A percentile compares a stretch with the other conserved stretches of the same genome.
These are phyloP conservation scores for Sycobia sp. DNA, from an alignment of 1,140 invertebrate genomes.

Conservation along the genomic window DNA sequence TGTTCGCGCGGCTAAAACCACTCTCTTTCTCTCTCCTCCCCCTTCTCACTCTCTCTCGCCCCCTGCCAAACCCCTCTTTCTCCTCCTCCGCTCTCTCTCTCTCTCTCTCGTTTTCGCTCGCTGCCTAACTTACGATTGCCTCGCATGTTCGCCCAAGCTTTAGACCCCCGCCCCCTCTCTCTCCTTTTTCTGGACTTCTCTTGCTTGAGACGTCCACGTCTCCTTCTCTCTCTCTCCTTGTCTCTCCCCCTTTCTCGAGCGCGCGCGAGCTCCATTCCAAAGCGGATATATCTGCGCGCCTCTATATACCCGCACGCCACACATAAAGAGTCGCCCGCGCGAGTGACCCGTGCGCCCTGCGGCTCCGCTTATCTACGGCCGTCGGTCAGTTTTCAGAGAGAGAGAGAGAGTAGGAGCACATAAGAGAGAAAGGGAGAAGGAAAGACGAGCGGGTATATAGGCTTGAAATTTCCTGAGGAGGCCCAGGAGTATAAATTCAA, in stretches of 20 bases:
- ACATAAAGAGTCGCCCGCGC: slow-evolving; percentile 21
- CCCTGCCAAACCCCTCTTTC: neutral
- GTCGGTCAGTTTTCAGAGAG: slow-evolving; percentile 28
- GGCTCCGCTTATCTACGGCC: slow-evolving; percentile 22
- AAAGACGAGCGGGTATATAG: too few species aligned
- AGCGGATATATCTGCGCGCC: slow-evolving; percentile 31
- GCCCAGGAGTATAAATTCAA: slow-evolving; percentile 26
- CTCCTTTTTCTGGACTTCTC: slow-evolving; percentile 16
- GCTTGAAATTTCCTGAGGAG: slow-evolving; percentile 18
- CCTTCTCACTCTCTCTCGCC: slow-evolving; percentile 52
- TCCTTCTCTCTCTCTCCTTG: too few species aligned
- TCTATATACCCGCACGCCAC: slow-evolving; percentile 8
- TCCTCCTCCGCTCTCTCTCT: neutral
- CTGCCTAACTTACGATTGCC: slow-evolving; percentile 1
- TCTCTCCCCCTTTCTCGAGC: too few species aligned
- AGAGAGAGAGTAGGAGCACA: neutral
- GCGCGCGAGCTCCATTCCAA: slow-evolving; percentile 30
- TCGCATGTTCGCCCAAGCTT: neutral
- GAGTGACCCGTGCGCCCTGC: slow-evolving; percentile 21
- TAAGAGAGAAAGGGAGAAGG: neutral
- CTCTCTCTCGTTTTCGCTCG: neutral
- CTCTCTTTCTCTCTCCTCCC: slow-evolving; percentile 46
- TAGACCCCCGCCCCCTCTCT: too few species aligned
- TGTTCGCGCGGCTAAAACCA: slow-evolving; percentile 58
- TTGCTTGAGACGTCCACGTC: slow-evolving; percentile 61